Percentiles rank a stretch among this genome's conserved stretches.
Evolutionary conservation across 2,113 vertebrate genomes (phyloP).

Genomic region (Xyliphius kryptos): DNA sequence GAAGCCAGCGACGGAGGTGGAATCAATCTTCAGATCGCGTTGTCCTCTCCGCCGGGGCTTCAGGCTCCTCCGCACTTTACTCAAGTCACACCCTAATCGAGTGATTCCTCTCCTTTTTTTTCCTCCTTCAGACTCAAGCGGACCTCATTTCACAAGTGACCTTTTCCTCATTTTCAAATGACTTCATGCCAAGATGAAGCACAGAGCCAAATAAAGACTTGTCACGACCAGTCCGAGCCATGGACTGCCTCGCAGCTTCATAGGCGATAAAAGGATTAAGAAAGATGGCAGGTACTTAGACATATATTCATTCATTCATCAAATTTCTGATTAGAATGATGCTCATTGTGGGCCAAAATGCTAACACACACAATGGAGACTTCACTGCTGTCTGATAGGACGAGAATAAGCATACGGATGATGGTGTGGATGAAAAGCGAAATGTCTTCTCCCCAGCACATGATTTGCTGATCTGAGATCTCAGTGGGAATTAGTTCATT

Average conservation of each 20-base stretch:
- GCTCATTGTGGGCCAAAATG: no score
- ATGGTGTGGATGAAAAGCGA: no score
- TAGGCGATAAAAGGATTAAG: no score
- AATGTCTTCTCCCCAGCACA: background rate
- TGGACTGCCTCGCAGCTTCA: slow-evolving; percentile 38
- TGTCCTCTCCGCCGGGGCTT: slow-evolving; percentile 12
- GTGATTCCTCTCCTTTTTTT: no score
- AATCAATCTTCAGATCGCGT: slow-evolving; percentile 36
- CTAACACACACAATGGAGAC: no score
- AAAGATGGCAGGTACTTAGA: no score
- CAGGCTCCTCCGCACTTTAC: slow-evolving; percentile 15
- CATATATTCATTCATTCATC: no score
- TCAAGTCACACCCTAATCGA: slow-evolving; percentile 35
- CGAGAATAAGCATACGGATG: no score
- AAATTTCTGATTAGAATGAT: no score
- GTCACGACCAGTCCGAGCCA: slow-evolving; percentile 17
- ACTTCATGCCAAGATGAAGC: slow-evolving; percentile 26
- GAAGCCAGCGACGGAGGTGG: slow-evolving; percentile 19
- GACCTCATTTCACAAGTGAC: slow-evolving; percentile 43
- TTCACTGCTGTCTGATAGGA: no score
- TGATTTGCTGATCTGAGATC: slow-evolving; percentile 14
- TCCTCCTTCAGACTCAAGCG: slow-evolving; percentile 4
- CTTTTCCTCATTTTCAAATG: slow-evolving; percentile 46
- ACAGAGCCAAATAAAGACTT: no score
- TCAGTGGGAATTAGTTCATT: slow-evolving; percentile 29